These are phyloP conservation scores for Syrista parreyssii DNA, from an alignment of 2,888 invertebrate genomes.

Conservation along the genomic window DNA sequence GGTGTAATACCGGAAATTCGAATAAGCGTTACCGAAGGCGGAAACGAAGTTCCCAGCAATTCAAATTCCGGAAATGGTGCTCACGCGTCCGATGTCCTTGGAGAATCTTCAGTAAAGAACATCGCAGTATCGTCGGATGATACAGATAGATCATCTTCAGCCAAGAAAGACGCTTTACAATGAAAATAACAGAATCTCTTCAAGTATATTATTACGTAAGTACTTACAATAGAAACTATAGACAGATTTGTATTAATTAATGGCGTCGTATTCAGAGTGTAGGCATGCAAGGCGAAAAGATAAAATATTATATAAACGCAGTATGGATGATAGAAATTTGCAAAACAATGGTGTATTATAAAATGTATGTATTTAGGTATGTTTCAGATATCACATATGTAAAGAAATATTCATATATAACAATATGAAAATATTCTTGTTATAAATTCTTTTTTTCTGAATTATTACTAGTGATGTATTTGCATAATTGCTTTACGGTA, in stretches of 20 bases:
- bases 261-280: background rate
- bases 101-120: background rate
- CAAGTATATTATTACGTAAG: background rate
- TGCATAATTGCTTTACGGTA: background rate
- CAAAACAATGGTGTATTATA: background rate
- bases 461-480: background rate
- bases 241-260: background rate
- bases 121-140: background rate
- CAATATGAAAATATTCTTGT: background rate
- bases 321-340: background rate
- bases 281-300: background rate
- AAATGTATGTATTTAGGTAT: background rate
- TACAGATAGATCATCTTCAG: background rate
- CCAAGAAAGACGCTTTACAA: background rate
- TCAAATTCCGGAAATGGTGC: background rate
- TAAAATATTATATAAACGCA: background rate
- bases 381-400: background rate
- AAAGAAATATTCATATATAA: background rate
- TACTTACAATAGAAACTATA: background rate
- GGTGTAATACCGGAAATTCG: constrained; percentile 41
- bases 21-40: constrained; percentile 33
- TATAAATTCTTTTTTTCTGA: background rate
- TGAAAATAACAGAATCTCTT: background rate
- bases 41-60: background rate
- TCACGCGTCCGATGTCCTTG: background rate